These are phyloP conservation scores for Clistopyga incitator DNA, from an alignment of 2,888 invertebrate species.

Conservation along the genomic window DNA sequence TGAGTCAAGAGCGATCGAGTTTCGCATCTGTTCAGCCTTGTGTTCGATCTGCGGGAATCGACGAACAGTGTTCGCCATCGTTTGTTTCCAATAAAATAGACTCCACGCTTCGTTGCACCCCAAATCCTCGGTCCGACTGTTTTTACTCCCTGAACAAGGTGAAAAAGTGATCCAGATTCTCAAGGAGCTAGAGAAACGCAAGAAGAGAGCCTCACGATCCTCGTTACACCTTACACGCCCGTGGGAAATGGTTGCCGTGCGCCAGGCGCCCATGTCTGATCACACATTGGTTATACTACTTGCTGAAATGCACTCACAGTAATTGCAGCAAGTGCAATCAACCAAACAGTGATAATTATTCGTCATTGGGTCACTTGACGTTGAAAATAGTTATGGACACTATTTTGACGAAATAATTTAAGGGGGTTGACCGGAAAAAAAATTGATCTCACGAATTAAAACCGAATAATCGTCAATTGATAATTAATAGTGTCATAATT, in stretches of 20 bases:
- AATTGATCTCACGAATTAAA: too few species aligned
- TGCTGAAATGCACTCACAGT: not conserved
- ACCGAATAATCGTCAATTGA: too few species aligned
- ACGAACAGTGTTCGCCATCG: conserved; percentile 29
- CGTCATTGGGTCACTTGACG: too few species aligned
- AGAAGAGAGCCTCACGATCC: not conserved
- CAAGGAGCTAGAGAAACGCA: too few species aligned
- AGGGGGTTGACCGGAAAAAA: too few species aligned
- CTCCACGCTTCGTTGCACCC: not conserved
- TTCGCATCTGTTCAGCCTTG: conserved; percentile 62
- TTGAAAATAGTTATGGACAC: too few species aligned
- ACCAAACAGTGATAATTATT: too few species aligned
- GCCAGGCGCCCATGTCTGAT: conserved; percentile 48
- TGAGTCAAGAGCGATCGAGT: conserved; percentile 61
- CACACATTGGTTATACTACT: conserved; percentile 13
- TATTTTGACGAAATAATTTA: too few species aligned
- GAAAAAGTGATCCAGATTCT: conserved; percentile 8
- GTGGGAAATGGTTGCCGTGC: conserved; percentile 34
- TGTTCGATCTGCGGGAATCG: conserved; percentile 56
- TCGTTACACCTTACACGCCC: not conserved
- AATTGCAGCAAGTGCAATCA: too few species aligned
- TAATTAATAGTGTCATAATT: too few species aligned
- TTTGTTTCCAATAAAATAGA: conserved; percentile 3
- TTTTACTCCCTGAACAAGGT: not conserved
- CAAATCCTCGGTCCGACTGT: not conserved